phyloP scores from a whole-genome alignment of 2,113 vertebrate genomes.

The Leptobrachium ailaonicum region DNA sequence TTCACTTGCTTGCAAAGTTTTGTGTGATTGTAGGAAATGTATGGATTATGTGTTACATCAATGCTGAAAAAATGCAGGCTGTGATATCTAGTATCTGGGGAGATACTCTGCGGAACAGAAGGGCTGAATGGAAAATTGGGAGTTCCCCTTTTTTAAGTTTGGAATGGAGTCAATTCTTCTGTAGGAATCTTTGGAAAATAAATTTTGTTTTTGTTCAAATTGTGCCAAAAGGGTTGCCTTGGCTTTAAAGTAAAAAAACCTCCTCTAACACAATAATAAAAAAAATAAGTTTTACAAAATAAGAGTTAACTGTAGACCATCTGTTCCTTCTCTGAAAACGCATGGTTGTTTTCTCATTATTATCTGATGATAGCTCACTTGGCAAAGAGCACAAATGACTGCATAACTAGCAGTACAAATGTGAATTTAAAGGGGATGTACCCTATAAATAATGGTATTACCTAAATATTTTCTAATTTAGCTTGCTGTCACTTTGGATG shows the following conservation, averaged over 20 bases:
- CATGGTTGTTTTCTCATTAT: slow-evolving; percentile 22
- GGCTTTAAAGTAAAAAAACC: slow-evolving; percentile 7
- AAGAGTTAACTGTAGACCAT: slow-evolving; percentile 36
- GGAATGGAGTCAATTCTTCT: slow-evolving; percentile 30
- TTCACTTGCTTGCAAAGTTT: not conserved
- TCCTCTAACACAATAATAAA: not conserved
- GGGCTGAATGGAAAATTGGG: slow-evolving; percentile 40
- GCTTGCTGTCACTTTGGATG: too few species aligned
- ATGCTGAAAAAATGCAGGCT: slow-evolving; percentile 22
- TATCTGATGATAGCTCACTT: slow-evolving; percentile 25
- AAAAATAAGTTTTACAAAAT: not conserved
- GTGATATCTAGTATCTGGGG: slow-evolving; percentile 31
- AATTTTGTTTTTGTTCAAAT: slow-evolving; percentile 29
- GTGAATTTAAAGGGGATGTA: too few species aligned
- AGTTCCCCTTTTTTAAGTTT: slow-evolving; percentile 38
- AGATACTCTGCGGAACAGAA: slow-evolving; percentile 26
- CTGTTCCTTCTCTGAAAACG: slow-evolving; percentile 24
- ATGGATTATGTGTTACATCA: slow-evolving; percentile 18
- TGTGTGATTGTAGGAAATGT: not conserved
- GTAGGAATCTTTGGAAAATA: slow-evolving; percentile 17
- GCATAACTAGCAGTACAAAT: too few species aligned
- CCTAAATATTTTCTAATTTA: too few species aligned
- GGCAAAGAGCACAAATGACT: not conserved
- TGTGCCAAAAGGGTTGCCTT: slow-evolving; percentile 35
- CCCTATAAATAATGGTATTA: too few species aligned